Conservation (phyloP, 2,113 vertebrate species). For the Nothobranchius kuhntae region DNA sequence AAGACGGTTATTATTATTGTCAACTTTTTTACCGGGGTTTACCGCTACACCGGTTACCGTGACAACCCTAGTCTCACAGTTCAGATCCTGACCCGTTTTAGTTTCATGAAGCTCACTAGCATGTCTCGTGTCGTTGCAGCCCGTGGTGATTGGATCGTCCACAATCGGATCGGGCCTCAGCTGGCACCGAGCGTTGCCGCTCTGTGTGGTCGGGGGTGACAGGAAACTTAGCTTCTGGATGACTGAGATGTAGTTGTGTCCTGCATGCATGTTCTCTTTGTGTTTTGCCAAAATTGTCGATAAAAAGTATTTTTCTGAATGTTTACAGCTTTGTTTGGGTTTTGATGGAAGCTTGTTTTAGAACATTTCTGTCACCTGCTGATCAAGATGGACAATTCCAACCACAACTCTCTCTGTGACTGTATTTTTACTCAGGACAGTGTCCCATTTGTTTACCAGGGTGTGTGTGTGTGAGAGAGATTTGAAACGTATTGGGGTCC, state of each 20-base stretch:
- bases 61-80: too few species aligned
- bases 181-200: slow-evolving; percentile 92
- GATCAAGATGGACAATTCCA: too few species aligned
- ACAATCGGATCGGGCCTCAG: slow-evolving; percentile 90
- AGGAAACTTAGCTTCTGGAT: slow-evolving; percentile 94
- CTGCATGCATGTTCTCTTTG: slow-evolving; percentile 15
- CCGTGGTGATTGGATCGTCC: slow-evolving; percentile 86
- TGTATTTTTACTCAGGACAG: too few species aligned
- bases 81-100: not conserved
- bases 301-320: slow-evolving; percentile 67
- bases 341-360: slow-evolving; percentile 15
- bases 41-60: too few species aligned
- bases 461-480: too few species aligned
- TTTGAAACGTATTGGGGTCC: too few species aligned
- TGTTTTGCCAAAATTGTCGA: slow-evolving; percentile 48
- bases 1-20: too few species aligned
- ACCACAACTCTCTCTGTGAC: too few species aligned
- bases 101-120: not conserved
- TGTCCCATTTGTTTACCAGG: too few species aligned
- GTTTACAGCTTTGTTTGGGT: slow-evolving; percentile 10
- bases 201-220: slow-evolving; percentile 91
- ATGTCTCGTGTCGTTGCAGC: slow-evolving; percentile 73
- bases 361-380: slow-evolving; percentile 31
- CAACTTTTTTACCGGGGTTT: too few species aligned
- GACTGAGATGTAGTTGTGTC: slow-evolving; percentile 87